Evolutionary conservation across 1,140 invertebrate species (phyloP), one percentile per base, ranked within the genome.

Genomic region (Drosophila yakuba): DNA sequence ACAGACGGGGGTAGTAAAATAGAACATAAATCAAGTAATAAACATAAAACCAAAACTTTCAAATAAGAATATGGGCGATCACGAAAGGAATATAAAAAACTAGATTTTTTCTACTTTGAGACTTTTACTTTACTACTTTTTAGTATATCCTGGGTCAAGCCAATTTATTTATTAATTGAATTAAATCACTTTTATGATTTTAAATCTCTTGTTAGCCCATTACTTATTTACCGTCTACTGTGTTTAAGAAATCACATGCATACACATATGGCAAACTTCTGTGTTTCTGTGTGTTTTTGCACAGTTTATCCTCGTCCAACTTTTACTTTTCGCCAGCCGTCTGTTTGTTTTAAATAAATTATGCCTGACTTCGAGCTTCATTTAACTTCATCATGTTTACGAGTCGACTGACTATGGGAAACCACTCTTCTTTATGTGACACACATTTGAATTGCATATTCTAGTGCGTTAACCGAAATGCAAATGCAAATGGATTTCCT

Each of bases 311-410:
- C 60, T 51, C 43, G 71, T 55, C 32, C 71, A 56, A 74, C 59
- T 73, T 64, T 76, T 69, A 66, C 63, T 77, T 68, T 79, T 77
- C 44, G 41, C 52, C 59, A 50, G 59, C 20, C 44, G 52, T 52
- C 35, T 68, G 55, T 73, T 82, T 78, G 54, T 48, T 74, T 83
- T 83, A 88, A 88, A 83, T 79, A 79, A 88, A 73, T 83, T 77
- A 88, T 83, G 64, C 38, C 47, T 17, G 36, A 41, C 67, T 35
- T n/a, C 43, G 44, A 43, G 25, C 28, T 55, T 74, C 15, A 48
- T 64, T 68, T 52, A 54, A 47, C 68, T 68, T 56, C 35, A 80
- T 41, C 68, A 57, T 69, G 66, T 32, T 44, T 41, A 64, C 50
- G 45, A 32, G 28, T 44, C 45, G 61, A 20, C 44, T 41, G 48